These are phyloP conservation scores for Trachymyrmex cornetzi DNA, from an alignment of 1,140 invertebrate species.

Conservation along the genomic window DNA sequence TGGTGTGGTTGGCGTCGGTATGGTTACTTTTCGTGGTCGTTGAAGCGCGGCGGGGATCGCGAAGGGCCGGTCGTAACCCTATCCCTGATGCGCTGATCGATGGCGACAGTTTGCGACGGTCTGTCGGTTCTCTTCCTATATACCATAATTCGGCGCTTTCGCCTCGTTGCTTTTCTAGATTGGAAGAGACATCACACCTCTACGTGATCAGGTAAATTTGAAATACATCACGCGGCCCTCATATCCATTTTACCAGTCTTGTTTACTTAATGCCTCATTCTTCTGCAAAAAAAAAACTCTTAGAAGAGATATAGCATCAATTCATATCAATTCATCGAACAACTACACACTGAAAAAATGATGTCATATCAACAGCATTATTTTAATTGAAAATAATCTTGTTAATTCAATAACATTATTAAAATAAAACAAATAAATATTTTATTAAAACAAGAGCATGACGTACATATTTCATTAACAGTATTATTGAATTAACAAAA, in stretches of 20 bases:
- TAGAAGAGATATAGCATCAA: no score
- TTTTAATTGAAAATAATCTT: no score
- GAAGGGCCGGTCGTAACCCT: slow-evolving; percentile 58
- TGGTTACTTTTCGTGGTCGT: slow-evolving; percentile 49
- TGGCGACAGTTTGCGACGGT: slow-evolving; percentile 69
- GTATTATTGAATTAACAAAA: no score
- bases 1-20: slow-evolving; percentile 33
- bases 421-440: no score
- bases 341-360: no score
- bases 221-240: not conserved
- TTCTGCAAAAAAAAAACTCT: not conserved
- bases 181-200: slow-evolving; percentile 28
- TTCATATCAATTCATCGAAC: not conserved
- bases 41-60: slow-evolving; percentile 64
- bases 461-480: no score
- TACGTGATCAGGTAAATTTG: not conserved
- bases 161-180: slow-evolving; percentile 57
- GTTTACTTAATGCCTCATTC: not conserved
- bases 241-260: not conserved
- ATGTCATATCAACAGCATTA: no score
- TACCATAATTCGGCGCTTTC: slow-evolving; percentile 55
- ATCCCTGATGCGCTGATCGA: slow-evolving; percentile 70
- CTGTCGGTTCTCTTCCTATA: slow-evolving; percentile 43
- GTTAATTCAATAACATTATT: no score
- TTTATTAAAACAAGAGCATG: no score